Conservation (phyloP, 2,113 vertebrate genomes). For the Otis tarda region DNA sequence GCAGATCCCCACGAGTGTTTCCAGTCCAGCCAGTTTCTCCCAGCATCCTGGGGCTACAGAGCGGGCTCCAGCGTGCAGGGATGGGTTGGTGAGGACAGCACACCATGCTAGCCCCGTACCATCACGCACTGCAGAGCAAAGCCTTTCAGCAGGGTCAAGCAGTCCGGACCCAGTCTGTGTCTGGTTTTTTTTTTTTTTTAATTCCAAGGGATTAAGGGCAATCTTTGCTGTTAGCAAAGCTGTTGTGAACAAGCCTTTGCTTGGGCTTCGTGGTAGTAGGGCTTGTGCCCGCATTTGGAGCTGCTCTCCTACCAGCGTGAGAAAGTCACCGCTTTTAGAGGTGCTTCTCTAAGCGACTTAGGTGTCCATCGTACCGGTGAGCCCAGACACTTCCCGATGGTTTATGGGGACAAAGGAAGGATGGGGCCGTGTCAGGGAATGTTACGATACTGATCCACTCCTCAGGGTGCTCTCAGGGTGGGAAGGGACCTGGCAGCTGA, state of each 20-base stretch:
- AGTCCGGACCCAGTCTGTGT: background rate
- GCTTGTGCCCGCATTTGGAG: background rate
- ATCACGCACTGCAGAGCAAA: background rate
- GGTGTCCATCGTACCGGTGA: rapidly evolving
- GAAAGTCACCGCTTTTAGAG: background rate
- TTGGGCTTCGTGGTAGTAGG: background rate
- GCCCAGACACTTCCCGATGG: background rate
- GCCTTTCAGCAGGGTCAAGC: background rate
- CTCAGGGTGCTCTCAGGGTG: background rate
- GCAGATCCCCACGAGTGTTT: background rate
- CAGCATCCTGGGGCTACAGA: background rate
- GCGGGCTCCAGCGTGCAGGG: background rate
- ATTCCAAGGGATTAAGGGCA: background rate
- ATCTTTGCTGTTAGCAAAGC: background rate
- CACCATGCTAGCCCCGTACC: rapidly evolving
- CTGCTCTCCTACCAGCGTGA: background rate
- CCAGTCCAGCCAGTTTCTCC: background rate
- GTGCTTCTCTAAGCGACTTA: background rate
- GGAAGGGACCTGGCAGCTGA: background rate
- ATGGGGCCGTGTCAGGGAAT: rapidly evolving
- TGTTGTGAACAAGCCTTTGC: background rate
- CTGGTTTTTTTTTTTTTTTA: background rate
- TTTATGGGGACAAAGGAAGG: background rate
- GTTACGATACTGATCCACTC: background rate
- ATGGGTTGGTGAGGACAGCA: background rate